These are phyloP conservation scores for Phenganax subtilis DNA, from an alignment of 92 coral and sea anemone genomes.

Conservation along the genomic window DNA sequence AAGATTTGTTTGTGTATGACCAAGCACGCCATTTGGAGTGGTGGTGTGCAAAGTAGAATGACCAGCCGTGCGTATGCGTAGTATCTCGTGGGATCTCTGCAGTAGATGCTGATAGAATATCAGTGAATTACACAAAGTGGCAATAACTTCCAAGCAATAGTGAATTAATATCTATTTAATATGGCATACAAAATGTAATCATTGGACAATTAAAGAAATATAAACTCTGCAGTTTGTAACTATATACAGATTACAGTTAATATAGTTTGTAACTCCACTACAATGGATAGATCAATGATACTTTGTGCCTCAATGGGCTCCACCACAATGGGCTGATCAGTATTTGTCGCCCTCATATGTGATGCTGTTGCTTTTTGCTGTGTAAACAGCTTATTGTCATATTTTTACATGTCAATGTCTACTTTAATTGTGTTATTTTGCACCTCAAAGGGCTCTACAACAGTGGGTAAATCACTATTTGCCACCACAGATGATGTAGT, in stretches of 20 bases:
- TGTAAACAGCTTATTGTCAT: constrained; percentile 39
- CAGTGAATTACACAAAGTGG: too few relatives aligned
- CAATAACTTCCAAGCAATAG: too few relatives aligned
- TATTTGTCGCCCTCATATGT: constrained; percentile 52
- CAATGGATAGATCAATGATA: neutral
- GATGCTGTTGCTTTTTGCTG: constrained; percentile 39
- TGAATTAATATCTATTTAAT: too few relatives aligned
- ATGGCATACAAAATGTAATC: too few relatives aligned
- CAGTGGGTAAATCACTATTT: too few relatives aligned
- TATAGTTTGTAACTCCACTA: neutral
- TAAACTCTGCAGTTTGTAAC: too few relatives aligned
- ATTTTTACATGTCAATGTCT: neutral
- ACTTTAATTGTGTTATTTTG: neutral
- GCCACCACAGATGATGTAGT: too few relatives aligned
- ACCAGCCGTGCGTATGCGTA: constrained; percentile 50
- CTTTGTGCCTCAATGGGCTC: constrained; percentile 44
- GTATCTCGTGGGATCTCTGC: constrained; percentile 55
- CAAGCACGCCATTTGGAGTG: constrained; percentile 46
- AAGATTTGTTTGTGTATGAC: constrained; percentile 30
- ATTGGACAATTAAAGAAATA: too few relatives aligned
- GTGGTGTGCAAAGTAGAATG: constrained; percentile 41
- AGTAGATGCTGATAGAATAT: constrained; percentile 50
- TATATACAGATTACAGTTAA: too few relatives aligned
- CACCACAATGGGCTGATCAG: constrained; percentile 45
- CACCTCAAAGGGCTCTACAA: too few relatives aligned